Evolutionary conservation across 2,113 vertebrate species (phyloP), one percentile per base, ranked within the genome.

Genomic region (Gymnorhina tibicen): DNA sequence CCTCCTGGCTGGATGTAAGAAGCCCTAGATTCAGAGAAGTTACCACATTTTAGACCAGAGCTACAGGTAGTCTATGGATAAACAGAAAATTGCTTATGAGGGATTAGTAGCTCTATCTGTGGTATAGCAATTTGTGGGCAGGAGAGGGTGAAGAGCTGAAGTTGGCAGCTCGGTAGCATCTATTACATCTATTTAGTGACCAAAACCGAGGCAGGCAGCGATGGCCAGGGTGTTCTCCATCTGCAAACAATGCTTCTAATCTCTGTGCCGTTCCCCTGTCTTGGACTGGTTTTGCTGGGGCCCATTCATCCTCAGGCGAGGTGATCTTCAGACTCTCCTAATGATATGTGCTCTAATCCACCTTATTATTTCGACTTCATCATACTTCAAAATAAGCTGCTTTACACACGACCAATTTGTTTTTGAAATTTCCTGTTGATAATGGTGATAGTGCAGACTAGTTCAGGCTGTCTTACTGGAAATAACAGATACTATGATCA

Each of bases 201-300:
- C 68, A 81, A 42, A 86, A 32, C 19, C 9, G 21, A 30, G 33
- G n/a, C 53, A 9, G 28, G 3, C 28, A 56, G 41, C 0, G 0
- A 13, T 27, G 82, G 5, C 33, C 0, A 1, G 16, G 13, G 21
- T 3, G 1, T 83, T 87, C 20, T 68, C 32, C 17, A 15, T 66
- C 46, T 73, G 75, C 11, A 55, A 53, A 49, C 1, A 7, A 9
- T 17, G 18, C 9, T 83, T 37, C 35, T 66, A 8, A 50, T 52
- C 41, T 89, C 47, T 69, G 5, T 58, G 12, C n/a, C 1, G 0
- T 87, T 73, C 12, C 10, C 5, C 20, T 50, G 9, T n/a, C 28
- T 66, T 68, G 63, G 28, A 33, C 39, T 87, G 44, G 1, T 33
- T 94, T 76, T 72, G 20, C 52, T 53, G 41, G 23, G 16, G 37